Percentiles rank a stretch among this genome's conserved stretches.
phyloP scores from a whole-genome alignment of 2,797 vertebrate species.

The Synanceia verrucosa region DNA sequence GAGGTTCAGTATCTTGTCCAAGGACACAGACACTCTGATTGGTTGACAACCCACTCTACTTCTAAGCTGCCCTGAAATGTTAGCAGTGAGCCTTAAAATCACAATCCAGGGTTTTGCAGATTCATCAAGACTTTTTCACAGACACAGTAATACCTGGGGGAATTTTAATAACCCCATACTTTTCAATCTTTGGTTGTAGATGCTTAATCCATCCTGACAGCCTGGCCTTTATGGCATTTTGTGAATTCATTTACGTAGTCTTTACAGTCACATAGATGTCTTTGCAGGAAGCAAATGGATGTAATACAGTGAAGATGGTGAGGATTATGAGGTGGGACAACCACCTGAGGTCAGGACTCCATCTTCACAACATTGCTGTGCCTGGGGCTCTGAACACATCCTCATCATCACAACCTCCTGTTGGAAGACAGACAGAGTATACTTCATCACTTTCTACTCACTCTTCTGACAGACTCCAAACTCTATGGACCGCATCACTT shows the following conservation, averaged over 20 bases:
- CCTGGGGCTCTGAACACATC: conserved; percentile 26
- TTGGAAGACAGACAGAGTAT: conserved; percentile 9
- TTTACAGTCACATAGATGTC: background rate
- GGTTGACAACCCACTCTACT: no score
- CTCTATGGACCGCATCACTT: background rate
- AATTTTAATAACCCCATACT: background rate
- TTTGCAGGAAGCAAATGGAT: background rate
- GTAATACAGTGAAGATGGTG: conserved; percentile 26
- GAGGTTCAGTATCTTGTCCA: no score
- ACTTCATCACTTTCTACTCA: background rate
- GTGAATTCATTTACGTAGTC: conserved; percentile 1
- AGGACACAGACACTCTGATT: no score
- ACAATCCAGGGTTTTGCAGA: background rate
- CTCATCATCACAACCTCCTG: conserved; percentile 32
- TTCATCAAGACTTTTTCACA: background rate
- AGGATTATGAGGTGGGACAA: conserved; percentile 29
- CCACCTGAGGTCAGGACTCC: conserved; percentile 46
- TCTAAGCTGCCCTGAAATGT: background rate
- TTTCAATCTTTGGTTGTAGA: conserved; percentile 13
- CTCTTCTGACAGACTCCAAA: background rate
- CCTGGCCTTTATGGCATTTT: conserved; percentile 17
- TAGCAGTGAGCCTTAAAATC: background rate
- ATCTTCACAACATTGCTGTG: conserved; percentile 36
- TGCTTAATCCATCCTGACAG: background rate
- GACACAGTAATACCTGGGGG: background rate